Evolutionary conservation across 1,140 invertebrate genomes (phyloP), one percentile per base, ranked within the genome.

Genomic region (Drosophila lacertosa): DNA sequence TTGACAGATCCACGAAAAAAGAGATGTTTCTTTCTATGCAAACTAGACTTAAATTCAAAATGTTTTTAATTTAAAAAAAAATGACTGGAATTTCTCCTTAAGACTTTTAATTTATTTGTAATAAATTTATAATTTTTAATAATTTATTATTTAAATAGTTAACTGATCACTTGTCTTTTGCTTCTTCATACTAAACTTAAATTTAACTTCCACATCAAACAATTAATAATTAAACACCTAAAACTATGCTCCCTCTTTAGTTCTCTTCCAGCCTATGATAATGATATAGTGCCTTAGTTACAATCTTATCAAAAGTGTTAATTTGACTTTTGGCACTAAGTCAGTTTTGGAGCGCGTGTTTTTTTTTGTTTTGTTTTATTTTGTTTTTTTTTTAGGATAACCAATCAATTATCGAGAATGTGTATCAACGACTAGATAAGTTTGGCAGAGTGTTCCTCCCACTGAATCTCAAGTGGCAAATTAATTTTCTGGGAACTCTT

Each of bases 201-300:
- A n/a, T n/a, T n/a, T n/a, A n/a, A n/a, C n/a, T n/a, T n/a, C n/a
- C n/a, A n/a, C n/a, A n/a, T n/a, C n/a, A n/a, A 26, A 24, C 20
- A 10, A 9, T 20, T 20, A 32, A 18, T 16, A 18, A 5, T 20
- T 3, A 7, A 39, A 29, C 57, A 62, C 65, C 65, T 50, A 51
- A 62, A 68, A 68, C 48, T 68, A 68, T 60, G 44, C 64, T 39
- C 26, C 2, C 13, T 16, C 20, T 44, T 11, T n/a, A 13, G 3
- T 9, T 39, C n/a, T 37, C 7, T 33, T 39, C 6, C n/a, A n/a
- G 9, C 20, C 13, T 33, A 7, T 32, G n/a, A 53, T 39, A 18
- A 15, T 29, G 20, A 24, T 40, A 15, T 40, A 10, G 10, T 24
- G n/a, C 3, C 16, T 11, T 9, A n/a, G 2, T 11, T 6, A 10